Evolutionary conservation across 2,797 vertebrate genomes (phyloP), one percentile per base, ranked within the genome.

Genomic region (Brachyrhaphis roseni): DNA sequence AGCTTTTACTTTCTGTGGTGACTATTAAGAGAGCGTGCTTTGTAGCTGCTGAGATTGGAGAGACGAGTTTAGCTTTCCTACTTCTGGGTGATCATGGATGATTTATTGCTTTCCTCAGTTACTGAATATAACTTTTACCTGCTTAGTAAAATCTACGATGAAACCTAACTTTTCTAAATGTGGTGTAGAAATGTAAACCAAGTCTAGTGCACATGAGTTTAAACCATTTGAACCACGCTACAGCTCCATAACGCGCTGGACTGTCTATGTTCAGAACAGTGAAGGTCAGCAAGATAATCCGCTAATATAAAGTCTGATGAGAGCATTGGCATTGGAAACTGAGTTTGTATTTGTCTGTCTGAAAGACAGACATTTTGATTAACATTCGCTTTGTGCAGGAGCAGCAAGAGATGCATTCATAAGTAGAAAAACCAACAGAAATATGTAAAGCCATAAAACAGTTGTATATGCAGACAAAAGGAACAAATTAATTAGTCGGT

Each of bases 1-100:
- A 86, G 46, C 59, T 91, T 90, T 89, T 72, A 75, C 81, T 90
- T 90, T 87, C 86, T 88, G 88, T 76, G 51, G 77, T 87, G 2
- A 76, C 26, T 71, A 51, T 68, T 62, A n/a, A 16, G 15, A 34
- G 6, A 11, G 20, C 62, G 75, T 28, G 59, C 3, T 28, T 12
- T 45, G 75, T 47, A 28, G 10, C 18, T 57, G 34, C 34, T 64
- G 43, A 49, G 23, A 28, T 73, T 28, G 51, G 23, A 5, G 43
- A 28, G 31, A 6, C 23, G 1, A 1, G 28, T 36, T 78, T 34
- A 13, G 34, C n/a, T 74, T 20, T 45, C 7, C 16, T 15, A 39
- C 23, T 13, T 36, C 18, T 23, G 18, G 64, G 34, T 13, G 46
- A 53, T 68, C 31, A 36, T 18, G 20, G 13, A n/a, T 28, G 47